These are phyloP conservation scores for Sarcophaga variegata DNA, from an alignment of 2,888 invertebrate species.

Conservation along the genomic window DNA sequence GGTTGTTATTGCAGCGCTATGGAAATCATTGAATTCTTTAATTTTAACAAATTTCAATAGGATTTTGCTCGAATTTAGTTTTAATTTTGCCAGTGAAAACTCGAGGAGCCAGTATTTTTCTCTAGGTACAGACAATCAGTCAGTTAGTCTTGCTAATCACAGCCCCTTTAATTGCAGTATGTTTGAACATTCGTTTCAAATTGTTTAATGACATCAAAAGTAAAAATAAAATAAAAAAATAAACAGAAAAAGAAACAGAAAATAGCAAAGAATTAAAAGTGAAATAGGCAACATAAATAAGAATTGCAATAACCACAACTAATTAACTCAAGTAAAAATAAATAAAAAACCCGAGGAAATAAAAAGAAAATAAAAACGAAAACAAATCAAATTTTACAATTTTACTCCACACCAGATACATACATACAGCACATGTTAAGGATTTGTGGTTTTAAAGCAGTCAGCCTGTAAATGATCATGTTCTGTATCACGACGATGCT, in stretches of 20 bases:
- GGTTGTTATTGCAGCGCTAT: too few relatives aligned
- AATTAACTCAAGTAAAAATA: slow-evolving; percentile 62
- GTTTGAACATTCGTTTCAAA: slow-evolving; percentile 48
- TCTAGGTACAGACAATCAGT: too few relatives aligned
- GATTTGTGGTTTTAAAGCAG: slow-evolving; percentile 56
- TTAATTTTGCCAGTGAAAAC: too few relatives aligned
- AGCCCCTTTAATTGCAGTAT: background rate
- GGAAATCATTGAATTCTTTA: too few relatives aligned
- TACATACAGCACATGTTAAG: slow-evolving; percentile 29
- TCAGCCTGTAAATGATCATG: slow-evolving; percentile 44
- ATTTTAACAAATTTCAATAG: too few relatives aligned
- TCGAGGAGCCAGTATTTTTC: too few relatives aligned
- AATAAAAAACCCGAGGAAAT: background rate
- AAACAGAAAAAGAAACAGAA: background rate
- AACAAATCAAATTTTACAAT: slow-evolving; percentile 7
- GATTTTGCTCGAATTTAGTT: too few relatives aligned
- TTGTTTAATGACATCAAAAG: slow-evolving; percentile 49
- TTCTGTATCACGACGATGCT: slow-evolving; percentile 33
- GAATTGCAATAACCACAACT: slow-evolving; percentile 63
- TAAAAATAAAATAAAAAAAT: slow-evolving; percentile 21
- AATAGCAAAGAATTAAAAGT: background rate
- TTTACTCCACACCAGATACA: slow-evolving; percentile 41
- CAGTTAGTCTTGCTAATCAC: too few relatives aligned
- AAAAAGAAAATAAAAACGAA: slow-evolving; percentile 22
- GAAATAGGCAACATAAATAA: slow-evolving; percentile 27